These are phyloP conservation scores for Protonemura montana DNA, from an alignment of 2,888 invertebrate genomes.

Conservation along the genomic window DNA sequence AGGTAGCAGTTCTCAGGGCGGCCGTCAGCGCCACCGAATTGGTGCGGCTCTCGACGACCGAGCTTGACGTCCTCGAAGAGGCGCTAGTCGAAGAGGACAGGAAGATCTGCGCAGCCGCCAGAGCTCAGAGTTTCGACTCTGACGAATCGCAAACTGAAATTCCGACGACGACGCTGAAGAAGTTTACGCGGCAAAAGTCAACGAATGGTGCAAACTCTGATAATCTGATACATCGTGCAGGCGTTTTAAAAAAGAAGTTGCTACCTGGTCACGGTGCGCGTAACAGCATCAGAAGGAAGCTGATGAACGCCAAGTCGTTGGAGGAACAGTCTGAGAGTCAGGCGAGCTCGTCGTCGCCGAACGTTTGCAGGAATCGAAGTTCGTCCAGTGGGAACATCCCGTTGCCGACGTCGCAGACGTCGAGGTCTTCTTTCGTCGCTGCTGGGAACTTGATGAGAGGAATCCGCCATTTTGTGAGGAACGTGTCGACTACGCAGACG, in stretches of 20 bases:
- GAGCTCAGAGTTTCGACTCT: slow-evolving; percentile 52
- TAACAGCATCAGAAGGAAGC: slow-evolving; percentile 42
- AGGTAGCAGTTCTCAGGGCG: slow-evolving; percentile 51
- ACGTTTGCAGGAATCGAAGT: slow-evolving; percentile 40
- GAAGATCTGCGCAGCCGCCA: slow-evolving; percentile 51
- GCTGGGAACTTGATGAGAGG: slow-evolving; percentile 43
- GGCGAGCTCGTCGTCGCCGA: not conserved
- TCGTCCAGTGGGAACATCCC: slow-evolving; percentile 45
- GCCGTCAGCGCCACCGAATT: slow-evolving; percentile 52
- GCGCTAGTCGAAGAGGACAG: slow-evolving; percentile 52
- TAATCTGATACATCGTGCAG: slow-evolving; percentile 26
- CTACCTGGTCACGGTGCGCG: slow-evolving; percentile 19
- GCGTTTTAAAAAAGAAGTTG: not conserved
- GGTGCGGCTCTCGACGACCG: slow-evolving; percentile 52
- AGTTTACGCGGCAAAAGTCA: slow-evolving; percentile 37
- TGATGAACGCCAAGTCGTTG: slow-evolving; percentile 47
- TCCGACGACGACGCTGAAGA: not conserved
- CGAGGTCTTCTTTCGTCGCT: slow-evolving; percentile 36
- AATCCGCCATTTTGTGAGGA: slow-evolving; percentile 41
- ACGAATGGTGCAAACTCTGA: slow-evolving; percentile 42
- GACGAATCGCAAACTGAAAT: slow-evolving; percentile 36
- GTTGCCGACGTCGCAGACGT: slow-evolving; percentile 36
- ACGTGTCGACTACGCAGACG: slow-evolving; percentile 30
- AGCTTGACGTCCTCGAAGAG: slow-evolving; percentile 53
- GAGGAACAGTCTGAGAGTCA: slow-evolving; percentile 43